phyloP scores from a whole-genome alignment of 2,113 vertebrate species.

The Gopherus evgoodei region DNA sequence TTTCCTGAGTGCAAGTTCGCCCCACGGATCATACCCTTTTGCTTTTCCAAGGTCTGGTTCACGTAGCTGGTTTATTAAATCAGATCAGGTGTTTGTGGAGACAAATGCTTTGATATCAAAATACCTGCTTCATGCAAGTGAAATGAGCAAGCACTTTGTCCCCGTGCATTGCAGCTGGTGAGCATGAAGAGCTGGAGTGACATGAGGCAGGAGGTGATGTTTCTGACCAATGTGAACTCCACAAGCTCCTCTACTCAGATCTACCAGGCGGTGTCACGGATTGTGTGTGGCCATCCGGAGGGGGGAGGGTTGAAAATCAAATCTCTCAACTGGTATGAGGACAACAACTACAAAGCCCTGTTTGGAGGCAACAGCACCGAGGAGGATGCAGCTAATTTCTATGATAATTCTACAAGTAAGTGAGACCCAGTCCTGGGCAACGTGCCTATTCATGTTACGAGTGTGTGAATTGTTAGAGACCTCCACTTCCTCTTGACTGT shows the following conservation, averaged over 20 bases:
- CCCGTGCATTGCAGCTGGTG: slow-evolving; percentile 80
- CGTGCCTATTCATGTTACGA: background rate
- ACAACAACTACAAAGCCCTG: slow-evolving; percentile 97
- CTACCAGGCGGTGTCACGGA: slow-evolving; percentile 96
- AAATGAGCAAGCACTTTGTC: rapidly evolving
- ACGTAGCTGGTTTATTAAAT: background rate
- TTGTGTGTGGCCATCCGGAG: slow-evolving; percentile 95
- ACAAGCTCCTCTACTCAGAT: slow-evolving; percentile 89
- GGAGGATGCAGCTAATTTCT: slow-evolving; percentile 75
- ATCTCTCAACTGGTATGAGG: slow-evolving; percentile 99
- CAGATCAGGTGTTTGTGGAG: background rate
- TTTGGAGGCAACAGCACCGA: slow-evolving; percentile 87
- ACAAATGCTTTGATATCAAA: background rate
- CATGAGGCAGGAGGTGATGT: slow-evolving; percentile 93
- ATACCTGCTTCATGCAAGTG: background rate
- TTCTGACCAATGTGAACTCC: slow-evolving; percentile 84
- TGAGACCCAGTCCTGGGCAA: background rate
- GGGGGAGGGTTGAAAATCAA: slow-evolving; percentile 98
- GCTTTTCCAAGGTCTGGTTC: background rate
- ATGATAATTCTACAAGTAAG: slow-evolving; percentile 87
- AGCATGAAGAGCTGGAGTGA: slow-evolving; percentile 95
- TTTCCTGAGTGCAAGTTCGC: background rate
- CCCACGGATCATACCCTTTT: rapidly evolving
- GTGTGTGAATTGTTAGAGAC: background rate
- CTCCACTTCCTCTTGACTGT: background rate